Conservation (phyloP, 2,113 vertebrate genomes). For the Pyrgilauda ruficollis region DNA sequence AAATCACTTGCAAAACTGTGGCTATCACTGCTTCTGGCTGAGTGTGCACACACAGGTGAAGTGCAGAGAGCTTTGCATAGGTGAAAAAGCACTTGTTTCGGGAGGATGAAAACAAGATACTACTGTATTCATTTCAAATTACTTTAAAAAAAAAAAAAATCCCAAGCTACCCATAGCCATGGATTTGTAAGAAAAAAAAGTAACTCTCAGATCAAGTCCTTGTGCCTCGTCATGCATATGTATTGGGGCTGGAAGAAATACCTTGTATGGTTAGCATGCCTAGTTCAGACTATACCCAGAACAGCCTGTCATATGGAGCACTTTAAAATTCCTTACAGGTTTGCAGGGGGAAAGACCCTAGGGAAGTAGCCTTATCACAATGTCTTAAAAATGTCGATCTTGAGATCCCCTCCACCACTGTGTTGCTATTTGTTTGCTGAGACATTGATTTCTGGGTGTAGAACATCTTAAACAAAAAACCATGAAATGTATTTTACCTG, state of each 20-base stretch:
- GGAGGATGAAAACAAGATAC: not conserved
- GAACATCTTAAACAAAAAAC: not conserved
- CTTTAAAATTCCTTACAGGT: conserved; percentile 42
- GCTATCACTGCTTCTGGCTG: not conserved
- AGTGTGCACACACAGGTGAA: not conserved
- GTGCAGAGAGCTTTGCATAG: not conserved
- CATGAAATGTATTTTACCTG: not conserved
- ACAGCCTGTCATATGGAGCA: not conserved
- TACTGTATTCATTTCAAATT: not conserved
- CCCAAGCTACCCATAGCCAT: not conserved
- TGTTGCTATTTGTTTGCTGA: conserved; percentile 14
- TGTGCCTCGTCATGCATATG: not conserved
- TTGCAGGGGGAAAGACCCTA: not conserved
- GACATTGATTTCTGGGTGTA: conserved; percentile 10
- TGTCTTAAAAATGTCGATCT: conserved; percentile 10
- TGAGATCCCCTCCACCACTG: not conserved
- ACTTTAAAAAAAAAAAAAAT: not conserved
- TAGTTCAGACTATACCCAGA: not conserved
- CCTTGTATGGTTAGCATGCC: not conserved
- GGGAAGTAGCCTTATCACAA: conserved; percentile 23
- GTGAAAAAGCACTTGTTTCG: not conserved
- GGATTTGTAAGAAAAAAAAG: not conserved
- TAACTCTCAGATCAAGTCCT: not conserved
- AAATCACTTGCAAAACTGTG: not conserved
- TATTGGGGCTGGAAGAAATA: not conserved